Evolutionary conservation across 1,140 invertebrate genomes (phyloP).

Genomic region (Mamestra configurata): DNA sequence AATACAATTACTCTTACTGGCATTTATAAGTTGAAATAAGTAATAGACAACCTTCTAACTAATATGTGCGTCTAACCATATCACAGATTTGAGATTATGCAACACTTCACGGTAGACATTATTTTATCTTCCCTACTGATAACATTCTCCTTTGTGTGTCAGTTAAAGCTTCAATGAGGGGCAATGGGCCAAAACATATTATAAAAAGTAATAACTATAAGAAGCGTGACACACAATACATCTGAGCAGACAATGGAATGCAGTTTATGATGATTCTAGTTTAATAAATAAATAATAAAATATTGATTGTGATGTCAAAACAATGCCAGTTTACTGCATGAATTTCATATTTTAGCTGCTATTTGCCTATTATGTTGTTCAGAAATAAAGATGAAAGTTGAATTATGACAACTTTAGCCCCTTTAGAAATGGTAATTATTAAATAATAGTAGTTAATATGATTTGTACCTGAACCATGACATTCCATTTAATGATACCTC

Average conservation of each 20-base stretch:
- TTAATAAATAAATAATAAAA: slow-evolving; percentile 30
- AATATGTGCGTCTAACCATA: slow-evolving; percentile 33
- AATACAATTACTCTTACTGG: background rate
- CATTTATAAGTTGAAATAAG: too few relatives aligned
- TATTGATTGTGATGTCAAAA: background rate
- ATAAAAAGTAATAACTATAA: background rate
- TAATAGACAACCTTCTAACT: slow-evolving; percentile 15
- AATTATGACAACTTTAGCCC: too few relatives aligned
- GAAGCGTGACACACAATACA: background rate
- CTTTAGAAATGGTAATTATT: too few relatives aligned
- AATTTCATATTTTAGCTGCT: background rate
- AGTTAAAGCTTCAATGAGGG: slow-evolving; percentile 8
- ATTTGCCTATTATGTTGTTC: background rate
- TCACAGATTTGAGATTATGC: slow-evolving; percentile 27
- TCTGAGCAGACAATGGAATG: slow-evolving; percentile 8
- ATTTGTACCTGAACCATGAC: background rate
- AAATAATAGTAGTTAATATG: too few relatives aligned
- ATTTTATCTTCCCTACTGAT: slow-evolving; percentile 19
- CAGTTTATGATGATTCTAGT: too few relatives aligned
- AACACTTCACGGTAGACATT: slow-evolving; percentile 24
- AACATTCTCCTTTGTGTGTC: slow-evolving; percentile 32
- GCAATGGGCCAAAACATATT: background rate
- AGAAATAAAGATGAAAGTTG: too few relatives aligned
- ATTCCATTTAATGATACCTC: too few relatives aligned
- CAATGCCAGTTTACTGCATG: slow-evolving; percentile 3